Base-by-base conservation (phyloP, 1,140 invertebrate genomes). In the Mycetomoellerius zeteki region DNA sequence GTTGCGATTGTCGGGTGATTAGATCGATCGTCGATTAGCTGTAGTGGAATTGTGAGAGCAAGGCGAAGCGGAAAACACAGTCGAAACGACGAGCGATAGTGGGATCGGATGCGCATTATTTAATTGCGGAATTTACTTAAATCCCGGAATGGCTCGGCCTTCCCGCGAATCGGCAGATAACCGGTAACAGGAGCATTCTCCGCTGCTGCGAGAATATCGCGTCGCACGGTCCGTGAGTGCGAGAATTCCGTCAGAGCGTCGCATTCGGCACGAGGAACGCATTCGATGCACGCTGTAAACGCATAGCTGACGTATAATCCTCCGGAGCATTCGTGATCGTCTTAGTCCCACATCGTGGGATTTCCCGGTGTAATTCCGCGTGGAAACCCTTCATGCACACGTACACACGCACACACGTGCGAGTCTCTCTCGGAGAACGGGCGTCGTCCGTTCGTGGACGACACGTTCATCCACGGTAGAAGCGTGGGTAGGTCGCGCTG, bases 401-500 rank as follows among this genome's bases (percentile, higher is more conserved):
- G 24, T 12, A 30, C 69, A 54, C 37, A 43, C 71, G 14, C 43
- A 30, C 27, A 67, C 64, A 30, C 65, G 50, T 56, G 33, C 33
- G 33, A 56, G 30, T 37, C 64, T 69, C 47, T 33, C 60, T 50
- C 47, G 50, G 56, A n/a, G 24, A 27, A 12, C 27, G 43, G 50
- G 21, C 64, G 77, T 81, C 65, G 78, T 81, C 77, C 64, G 24
- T 19, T 0, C 50, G 50, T 19, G 14, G 56, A 58, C 30, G 67
- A 86, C 72, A 69, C 64, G 50, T 71, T 69, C 87, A 82, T 5
- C 10, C 37, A 69, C 65, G 76, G 47, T 56, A 60, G 81, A 85
- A 88, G 81, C 77, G 21, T 73, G 71, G 84, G 58, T 86, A 37
- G 64, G 82, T 56, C 54, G 54, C 87, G 89, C 37, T 91, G 85